Base-by-base conservation (phyloP, 92 coral and sea anemone genomes). In the Porites rus region DNA sequence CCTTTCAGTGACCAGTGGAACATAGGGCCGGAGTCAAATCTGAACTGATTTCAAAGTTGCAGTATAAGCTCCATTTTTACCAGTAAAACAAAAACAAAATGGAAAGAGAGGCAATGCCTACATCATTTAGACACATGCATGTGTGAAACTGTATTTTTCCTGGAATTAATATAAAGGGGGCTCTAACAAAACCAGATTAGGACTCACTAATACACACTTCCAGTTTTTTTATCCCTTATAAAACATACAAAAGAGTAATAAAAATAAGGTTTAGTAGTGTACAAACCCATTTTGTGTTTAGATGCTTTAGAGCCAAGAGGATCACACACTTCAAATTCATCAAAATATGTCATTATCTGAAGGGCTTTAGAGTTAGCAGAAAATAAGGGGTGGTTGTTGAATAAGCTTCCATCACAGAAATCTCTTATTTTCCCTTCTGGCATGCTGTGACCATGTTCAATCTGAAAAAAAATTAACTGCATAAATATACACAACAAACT, bases 281-380 rank as follows among this genome's bases (percentile, higher is more conserved):
- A 83, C 83, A 88, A 10, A 91, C 94, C 94, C 16, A 88, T 65
- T 74, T 87, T 91, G 78, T 87, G 94, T 12, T 70, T 54, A 38
- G 82, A 76, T 38, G 92, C 43, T 38, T 90, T 90, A 58, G 91
- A 65, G n/a, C 92, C 93, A 43, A 89, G 84, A 51, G 90, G 95
- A 60, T 92, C 90, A 13, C 81, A 86, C 46, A 92, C 85, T 28
- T 92, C 95, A 81, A 92, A 92, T 25, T 92, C 92, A 81, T 92
- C 93, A 81, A 65, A 92, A 59, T 92, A 92, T 6, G 81, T 77
- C 18, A 92, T 65, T 10, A 89, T 21, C 79, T 92, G 95, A 13
- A 85, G 52, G 25, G 95, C 92, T n/a, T 60, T 84, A 20, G 69
- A 59, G 64, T 84, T 81, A 17, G 51, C 71, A 21, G 84, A 75